phyloP scores from a whole-genome alignment of 2,797 vertebrate species.

The Florisuga fusca region DNA sequence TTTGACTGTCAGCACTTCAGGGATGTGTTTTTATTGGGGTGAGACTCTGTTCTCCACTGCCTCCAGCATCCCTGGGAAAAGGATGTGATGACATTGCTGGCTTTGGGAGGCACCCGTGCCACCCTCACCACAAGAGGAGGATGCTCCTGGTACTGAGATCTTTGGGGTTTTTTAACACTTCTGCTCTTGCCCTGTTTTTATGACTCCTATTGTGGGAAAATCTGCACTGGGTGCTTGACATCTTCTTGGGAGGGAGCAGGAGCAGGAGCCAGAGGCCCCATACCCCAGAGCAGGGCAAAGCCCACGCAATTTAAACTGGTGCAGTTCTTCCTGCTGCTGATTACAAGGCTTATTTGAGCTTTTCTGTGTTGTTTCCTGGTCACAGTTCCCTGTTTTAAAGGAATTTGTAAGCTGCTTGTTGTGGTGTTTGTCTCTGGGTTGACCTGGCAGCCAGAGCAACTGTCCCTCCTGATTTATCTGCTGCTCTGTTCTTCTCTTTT shows the following conservation, averaged over 20 bases:
- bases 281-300: not conserved
- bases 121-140: not conserved
- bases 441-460: not conserved
- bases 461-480: not conserved
- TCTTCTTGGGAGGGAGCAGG: not conserved
- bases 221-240: not conserved
- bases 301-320: conserved; percentile 5
- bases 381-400: not conserved
- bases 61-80: not conserved
- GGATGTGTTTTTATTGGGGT: not conserved
- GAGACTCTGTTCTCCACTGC: not conserved
- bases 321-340: not conserved
- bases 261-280: conserved; percentile 5
- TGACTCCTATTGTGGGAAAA: not conserved
- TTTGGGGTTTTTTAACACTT: not conserved
- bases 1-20: not conserved
- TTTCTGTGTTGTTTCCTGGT: not conserved
- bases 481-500: not conserved
- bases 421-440: not conserved
- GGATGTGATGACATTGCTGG: not conserved
- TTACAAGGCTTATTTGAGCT: not conserved
- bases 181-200: not conserved
- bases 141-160: not conserved
- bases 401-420: not conserved
- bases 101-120: not conserved